Conservation (phyloP, 2,113 vertebrate species). For the Taurulus bubalis region DNA sequence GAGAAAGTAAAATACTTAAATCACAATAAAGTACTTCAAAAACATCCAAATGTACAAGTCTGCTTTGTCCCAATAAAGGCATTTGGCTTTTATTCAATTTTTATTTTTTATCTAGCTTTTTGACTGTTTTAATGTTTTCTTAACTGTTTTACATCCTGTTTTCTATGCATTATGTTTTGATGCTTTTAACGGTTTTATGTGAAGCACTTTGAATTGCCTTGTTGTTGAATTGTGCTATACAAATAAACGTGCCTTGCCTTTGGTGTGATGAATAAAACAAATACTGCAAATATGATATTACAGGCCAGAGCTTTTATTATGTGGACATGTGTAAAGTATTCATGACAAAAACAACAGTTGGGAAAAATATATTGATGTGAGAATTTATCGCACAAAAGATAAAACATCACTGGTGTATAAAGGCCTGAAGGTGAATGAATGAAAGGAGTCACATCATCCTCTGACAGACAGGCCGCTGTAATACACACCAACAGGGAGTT, state of each 20-base stretch:
- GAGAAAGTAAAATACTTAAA: neutral
- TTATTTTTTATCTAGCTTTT: too few species aligned
- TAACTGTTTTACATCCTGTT: too few species aligned
- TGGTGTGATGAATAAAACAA: neutral
- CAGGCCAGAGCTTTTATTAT: neutral
- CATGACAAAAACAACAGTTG: neutral
- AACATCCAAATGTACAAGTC: neutral
- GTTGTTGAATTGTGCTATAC: too few species aligned
- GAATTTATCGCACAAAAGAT: neutral
- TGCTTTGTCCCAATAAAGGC: neutral
- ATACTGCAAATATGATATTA: neutral
- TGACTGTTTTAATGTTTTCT: too few species aligned
- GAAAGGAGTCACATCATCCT: neutral
- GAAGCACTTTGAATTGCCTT: too few species aligned
- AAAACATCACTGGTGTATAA: neutral
- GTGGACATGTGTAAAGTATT: neutral
- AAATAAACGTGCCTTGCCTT: too few species aligned
- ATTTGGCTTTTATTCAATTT: too few species aligned
- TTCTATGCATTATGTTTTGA: too few species aligned
- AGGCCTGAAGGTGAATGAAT: neutral
- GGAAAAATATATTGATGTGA: neutral
- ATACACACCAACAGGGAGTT: constrained; percentile 11
- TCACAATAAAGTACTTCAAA: neutral
- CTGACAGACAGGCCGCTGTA: constrained; percentile 2
- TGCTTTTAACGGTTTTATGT: too few species aligned